Percentiles rank a stretch among this genome's conserved stretches.
Evolutionary conservation across 1,140 invertebrate species (phyloP).

Genomic region (Orius laevigatus): DNA sequence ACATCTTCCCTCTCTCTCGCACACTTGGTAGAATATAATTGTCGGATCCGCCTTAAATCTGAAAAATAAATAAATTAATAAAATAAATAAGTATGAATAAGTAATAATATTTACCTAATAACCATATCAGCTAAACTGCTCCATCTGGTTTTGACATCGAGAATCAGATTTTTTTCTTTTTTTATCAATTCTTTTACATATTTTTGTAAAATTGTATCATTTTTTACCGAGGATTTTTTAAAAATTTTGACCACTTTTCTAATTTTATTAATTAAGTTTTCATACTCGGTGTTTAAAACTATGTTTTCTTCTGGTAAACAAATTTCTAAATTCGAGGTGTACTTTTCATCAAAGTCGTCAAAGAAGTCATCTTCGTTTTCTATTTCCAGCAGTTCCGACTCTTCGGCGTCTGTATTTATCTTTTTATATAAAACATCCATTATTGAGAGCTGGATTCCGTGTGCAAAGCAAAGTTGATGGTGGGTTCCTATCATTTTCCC

Average conservation of each 20-base stretch:
- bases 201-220: not conserved
- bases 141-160: no score
- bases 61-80: not conserved
- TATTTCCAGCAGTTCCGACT: not conserved
- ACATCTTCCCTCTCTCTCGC: no score
- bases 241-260: no score
- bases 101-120: no score
- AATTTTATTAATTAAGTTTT: no score
- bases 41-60: not conserved
- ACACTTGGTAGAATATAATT: no score
- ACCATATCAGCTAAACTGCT: no score
- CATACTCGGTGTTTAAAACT: no score
- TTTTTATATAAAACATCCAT: constrained; percentile 16
- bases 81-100: no score
- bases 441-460: constrained; percentile 14
- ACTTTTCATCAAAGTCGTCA: not conserved
- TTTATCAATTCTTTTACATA: not conserved
- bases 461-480: constrained; percentile 18
- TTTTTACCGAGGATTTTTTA: not conserved
- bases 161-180: not conserved
- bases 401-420: constrained; percentile 2
- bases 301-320: no score
- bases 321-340: not conserved
- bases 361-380: not conserved
- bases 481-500: constrained; percentile 14